Evolutionary conservation across 2,888 invertebrate genomes (phyloP).

Genomic region (Diaprepes abbreviatus): DNA sequence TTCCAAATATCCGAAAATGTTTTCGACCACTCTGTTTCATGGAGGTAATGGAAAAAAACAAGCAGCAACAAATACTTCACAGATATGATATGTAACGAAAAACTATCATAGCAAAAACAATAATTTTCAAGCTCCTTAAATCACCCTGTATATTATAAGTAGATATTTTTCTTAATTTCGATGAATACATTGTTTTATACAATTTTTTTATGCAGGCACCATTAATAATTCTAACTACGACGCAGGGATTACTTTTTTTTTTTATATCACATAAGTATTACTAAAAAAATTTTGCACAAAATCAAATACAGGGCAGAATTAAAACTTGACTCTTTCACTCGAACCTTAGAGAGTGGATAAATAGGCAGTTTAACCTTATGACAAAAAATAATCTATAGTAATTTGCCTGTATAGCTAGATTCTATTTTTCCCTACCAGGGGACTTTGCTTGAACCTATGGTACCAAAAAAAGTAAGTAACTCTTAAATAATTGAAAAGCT

Average conservation of each 20-base stretch:
- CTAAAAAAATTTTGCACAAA: conserved; percentile 49
- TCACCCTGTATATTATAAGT: conserved; percentile 38
- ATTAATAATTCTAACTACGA: conserved; percentile 61
- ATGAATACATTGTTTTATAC: conserved; percentile 60
- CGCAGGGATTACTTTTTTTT: conserved; percentile 27
- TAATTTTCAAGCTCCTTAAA: conserved; percentile 22
- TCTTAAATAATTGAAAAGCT: too few species aligned
- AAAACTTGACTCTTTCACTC: too few species aligned
- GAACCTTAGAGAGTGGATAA: too few species aligned
- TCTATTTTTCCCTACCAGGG: too few species aligned
- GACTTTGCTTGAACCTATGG: too few species aligned
- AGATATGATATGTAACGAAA: conserved; percentile 35
- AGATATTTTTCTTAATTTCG: conserved; percentile 53
- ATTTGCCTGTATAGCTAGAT: too few species aligned
- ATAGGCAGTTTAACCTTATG: too few species aligned
- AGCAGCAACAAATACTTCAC: conserved; percentile 5
- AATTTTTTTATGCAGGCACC: conserved; percentile 65
- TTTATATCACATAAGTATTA: conserved; percentile 45
- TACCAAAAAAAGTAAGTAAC: too few species aligned
- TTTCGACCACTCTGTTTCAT: background rate
- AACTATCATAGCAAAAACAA: conserved; percentile 23
- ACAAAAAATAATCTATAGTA: too few species aligned
- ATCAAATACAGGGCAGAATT: conserved; percentile 11
- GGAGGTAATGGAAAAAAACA: background rate
- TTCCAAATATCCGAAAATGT: background rate